Percentiles rank a stretch among this genome's conserved stretches.
Conservation (phyloP, 2,797 vertebrate genomes). For the Danio choprae region DNA sequence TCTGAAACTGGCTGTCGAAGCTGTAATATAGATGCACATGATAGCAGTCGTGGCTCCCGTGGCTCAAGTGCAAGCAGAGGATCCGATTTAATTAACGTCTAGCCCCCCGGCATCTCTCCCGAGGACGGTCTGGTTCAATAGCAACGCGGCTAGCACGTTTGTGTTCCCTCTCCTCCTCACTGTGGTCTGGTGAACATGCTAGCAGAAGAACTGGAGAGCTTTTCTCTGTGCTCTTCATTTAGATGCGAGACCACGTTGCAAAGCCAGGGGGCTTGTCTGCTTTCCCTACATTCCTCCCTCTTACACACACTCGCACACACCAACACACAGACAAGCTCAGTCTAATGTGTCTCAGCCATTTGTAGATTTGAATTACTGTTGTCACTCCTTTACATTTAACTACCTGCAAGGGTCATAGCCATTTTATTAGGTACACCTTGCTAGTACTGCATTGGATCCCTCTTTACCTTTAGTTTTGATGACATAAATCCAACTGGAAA, state of each 20-base stretch:
- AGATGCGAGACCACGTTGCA: slow-evolving; percentile 30
- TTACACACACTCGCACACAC: background rate
- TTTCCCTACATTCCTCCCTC: background rate
- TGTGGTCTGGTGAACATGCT: background rate
- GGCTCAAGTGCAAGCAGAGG: slow-evolving; percentile 30
- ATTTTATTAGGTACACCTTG: too few species aligned
- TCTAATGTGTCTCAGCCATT: slow-evolving; percentile 22
- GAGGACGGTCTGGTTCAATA: slow-evolving; percentile 18
- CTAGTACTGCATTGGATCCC: too few species aligned
- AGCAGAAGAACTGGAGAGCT: slow-evolving; percentile 15
- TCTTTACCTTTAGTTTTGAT: too few species aligned
- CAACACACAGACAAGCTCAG: background rate
- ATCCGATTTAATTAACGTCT: slow-evolving; percentile 50
- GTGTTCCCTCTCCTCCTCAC: background rate
- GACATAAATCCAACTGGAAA: too few species aligned
- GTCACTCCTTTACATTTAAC: slow-evolving; percentile 15
- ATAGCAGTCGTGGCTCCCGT: background rate
- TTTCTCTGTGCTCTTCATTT: slow-evolving; percentile 22
- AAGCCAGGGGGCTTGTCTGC: slow-evolving; percentile 21
- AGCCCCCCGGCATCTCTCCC: slow-evolving; percentile 28
- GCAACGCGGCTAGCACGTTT: background rate
- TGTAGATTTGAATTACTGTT: slow-evolving; percentile 33
- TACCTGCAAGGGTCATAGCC: background rate
- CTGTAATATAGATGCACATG: slow-evolving; percentile 6
- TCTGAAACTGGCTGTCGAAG: background rate